phyloP scores from a whole-genome alignment of 1,140 invertebrate genomes.

The Polypedilum pembai region DNA sequence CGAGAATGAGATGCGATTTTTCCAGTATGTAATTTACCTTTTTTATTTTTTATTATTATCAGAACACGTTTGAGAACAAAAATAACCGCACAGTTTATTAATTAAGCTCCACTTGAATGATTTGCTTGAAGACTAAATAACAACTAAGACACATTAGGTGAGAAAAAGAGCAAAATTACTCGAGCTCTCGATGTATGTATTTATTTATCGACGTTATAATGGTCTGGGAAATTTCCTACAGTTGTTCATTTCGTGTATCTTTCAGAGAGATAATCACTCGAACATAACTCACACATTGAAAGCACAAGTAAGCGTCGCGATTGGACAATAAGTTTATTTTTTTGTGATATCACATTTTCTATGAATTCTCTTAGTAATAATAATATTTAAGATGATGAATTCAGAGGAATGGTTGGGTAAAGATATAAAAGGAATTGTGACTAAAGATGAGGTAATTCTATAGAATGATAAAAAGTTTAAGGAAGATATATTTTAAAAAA shows the following conservation, averaged over 20 bases:
- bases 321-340: background rate
- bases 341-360: background rate
- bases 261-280: background rate
- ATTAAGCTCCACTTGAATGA: background rate
- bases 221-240: background rate
- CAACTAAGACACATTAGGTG: conserved; percentile 1
- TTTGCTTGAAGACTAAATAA: background rate
- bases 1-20: no score
- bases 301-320: background rate
- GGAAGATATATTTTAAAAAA: no score
- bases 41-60: background rate
- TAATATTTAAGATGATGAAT: no score
- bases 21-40: background rate
- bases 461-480: no score
- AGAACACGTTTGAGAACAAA: background rate
- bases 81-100: conserved; percentile 4
- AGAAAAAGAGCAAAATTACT: background rate
- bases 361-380: no score
- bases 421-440: no score
- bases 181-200: background rate
- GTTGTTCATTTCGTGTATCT: background rate
- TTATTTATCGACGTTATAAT: background rate
- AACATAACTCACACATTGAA: background rate
- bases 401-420: no score
- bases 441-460: no score